Conservation (phyloP, 2,797 vertebrate species). For the Mormyrops boulengeri region DNA sequence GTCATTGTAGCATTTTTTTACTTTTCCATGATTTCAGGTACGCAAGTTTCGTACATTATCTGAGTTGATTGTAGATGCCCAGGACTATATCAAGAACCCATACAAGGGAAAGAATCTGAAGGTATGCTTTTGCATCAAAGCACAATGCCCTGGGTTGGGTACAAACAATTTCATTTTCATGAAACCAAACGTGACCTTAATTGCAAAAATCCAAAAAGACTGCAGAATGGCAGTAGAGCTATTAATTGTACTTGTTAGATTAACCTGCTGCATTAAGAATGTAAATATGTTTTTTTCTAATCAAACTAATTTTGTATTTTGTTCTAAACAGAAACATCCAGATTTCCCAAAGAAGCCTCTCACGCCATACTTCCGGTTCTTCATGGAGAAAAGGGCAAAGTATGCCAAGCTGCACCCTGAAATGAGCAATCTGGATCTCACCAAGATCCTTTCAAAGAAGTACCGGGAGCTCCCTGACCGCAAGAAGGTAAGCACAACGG, state of each 20-base stretch:
- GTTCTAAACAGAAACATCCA: slow-evolving; percentile 63
- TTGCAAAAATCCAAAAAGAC: neutral
- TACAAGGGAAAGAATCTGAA: slow-evolving; percentile 63
- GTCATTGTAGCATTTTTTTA: neutral
- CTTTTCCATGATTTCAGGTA: slow-evolving; percentile 55
- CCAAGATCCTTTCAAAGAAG: slow-evolving; percentile 60
- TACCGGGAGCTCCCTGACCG: slow-evolving; percentile 68
- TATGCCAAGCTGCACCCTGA: slow-evolving; percentile 67
- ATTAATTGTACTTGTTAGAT: neutral
- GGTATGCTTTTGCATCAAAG: slow-evolving; percentile 45
- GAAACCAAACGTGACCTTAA: neutral
- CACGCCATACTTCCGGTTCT: slow-evolving; percentile 66
- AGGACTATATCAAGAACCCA: slow-evolving; percentile 64
- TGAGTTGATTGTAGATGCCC: slow-evolving; percentile 76
- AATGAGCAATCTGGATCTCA: slow-evolving; percentile 59
- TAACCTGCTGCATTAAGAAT: neutral
- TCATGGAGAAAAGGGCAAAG: slow-evolving; percentile 64
- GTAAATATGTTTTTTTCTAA: neutral
- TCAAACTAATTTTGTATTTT: neutral
- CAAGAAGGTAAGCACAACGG: slow-evolving; percentile 63
- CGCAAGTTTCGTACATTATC: slow-evolving; percentile 72
- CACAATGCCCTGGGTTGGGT: neutral
- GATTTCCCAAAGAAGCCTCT: slow-evolving; percentile 72
- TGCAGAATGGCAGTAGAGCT: neutral
- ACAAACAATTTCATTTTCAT: neutral